A percentile compares a stretch with the other conserved stretches of the same genome.
Evolutionary conservation across 1,140 invertebrate species (phyloP).

Genomic region (Meteorus sp.): DNA sequence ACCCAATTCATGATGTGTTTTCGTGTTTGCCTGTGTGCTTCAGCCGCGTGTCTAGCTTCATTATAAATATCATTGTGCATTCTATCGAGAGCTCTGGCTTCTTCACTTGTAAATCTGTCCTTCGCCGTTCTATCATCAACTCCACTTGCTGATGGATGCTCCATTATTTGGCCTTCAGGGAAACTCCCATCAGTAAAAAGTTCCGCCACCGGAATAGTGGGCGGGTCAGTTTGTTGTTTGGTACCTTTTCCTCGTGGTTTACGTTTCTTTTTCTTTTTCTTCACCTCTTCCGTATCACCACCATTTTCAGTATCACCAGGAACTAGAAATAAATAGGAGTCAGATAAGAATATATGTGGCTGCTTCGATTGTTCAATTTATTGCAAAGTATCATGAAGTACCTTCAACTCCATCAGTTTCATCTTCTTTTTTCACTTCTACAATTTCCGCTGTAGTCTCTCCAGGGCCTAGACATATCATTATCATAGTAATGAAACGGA

Average conservation of each 20-base stretch:
- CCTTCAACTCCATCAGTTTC: conserved; percentile 34
- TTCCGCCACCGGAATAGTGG: conserved; percentile 82
- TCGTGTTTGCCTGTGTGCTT: conserved; percentile 89
- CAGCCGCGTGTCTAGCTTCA: conserved; percentile 93
- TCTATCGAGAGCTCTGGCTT: conserved; percentile 81
- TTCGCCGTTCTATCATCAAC: conserved; percentile 83
- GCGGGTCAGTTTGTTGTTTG: conserved; percentile 78
- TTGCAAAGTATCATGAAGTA: not conserved
- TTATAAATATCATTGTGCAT: conserved; percentile 90
- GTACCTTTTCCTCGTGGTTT: conserved; percentile 58
- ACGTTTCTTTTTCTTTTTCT: conserved; percentile 69
- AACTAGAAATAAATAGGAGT: not conserved
- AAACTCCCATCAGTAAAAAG: conserved; percentile 82
- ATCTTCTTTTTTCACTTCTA: conserved; percentile 39
- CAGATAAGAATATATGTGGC: too few species aligned
- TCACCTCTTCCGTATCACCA: conserved; percentile 55
- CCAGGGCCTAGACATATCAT: conserved; percentile 45
- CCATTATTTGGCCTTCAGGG: conserved; percentile 80
- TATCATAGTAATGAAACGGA: not conserved
- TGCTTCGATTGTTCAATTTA: not conserved
- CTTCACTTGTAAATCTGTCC: conserved; percentile 86
- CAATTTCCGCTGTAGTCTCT: conserved; percentile 55
- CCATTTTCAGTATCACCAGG: conserved; percentile 39
- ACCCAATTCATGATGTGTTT: conserved; percentile 56
- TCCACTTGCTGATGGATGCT: conserved; percentile 68